Evolutionary conservation across 2,797 vertebrate species (phyloP), one percentile per base, ranked within the genome.

Genomic region (Austrolebias charrua): DNA sequence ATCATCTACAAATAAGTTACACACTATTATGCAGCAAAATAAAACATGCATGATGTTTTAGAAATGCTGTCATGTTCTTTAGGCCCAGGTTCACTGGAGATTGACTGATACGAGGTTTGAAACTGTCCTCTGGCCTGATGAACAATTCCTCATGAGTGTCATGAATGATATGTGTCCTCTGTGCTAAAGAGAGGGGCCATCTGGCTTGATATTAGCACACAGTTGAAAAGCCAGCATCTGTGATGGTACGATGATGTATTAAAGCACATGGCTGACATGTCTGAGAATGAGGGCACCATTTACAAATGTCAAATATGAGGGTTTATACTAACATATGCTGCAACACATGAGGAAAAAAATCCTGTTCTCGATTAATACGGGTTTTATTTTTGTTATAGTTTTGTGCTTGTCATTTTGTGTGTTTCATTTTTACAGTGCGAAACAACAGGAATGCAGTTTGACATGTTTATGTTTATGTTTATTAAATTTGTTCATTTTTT

Each of bases 211-310:
- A 12, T 47, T 20, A 47, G 46, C 46, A 47, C 18, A 20, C 46
- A 47, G 46, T 47, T 47, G 10, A 47, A 20, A 20, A 47, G 46
- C 18, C 46, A 47, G 46, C 46, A 47, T 47, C 18, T 47, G 46
- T 20, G 46, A 47, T 46, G n/a, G 45, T 46, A 46, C 20, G 19
- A 47, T 18, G 46, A 18, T 47, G 18, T 47, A 47, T 47, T 47
- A 20, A 10, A 47, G 46, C 46, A 47, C 46, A 47, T 20, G 46
- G 18, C 46, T 47, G 19, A 47, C 46, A 18, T 46, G 3, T 46
- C 45, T 47, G 45, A 9, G 18, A 47, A 9, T 47, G 46, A 47
- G 46, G 46, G 46, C 46, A 47, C 46, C 46, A 47, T 47, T 47
- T 20, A 47, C 18, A 47, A 47, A 47, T 20, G 19, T 47, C 18